These are phyloP conservation scores for Sebastes glaucus DNA, from an alignment of 2,797 vertebrate genomes.

Conservation along the genomic window DNA sequence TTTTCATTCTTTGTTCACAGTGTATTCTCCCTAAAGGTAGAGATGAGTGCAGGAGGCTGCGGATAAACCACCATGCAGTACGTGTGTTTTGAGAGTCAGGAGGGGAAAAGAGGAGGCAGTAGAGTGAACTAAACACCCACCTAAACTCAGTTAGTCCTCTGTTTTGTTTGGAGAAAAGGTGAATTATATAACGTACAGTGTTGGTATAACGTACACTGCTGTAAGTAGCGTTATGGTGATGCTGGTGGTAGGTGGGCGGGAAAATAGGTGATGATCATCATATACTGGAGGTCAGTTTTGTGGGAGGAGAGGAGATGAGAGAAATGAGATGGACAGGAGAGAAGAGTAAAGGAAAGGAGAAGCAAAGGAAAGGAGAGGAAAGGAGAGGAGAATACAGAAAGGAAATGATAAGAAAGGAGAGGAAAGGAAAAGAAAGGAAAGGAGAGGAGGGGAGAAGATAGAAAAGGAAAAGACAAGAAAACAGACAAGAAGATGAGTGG, in stretches of 20 bases:
- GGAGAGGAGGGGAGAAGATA: accelerated
- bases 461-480: not conserved
- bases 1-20: conserved; percentile 21
- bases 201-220: not conserved
- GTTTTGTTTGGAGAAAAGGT: not conserved
- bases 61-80: not conserved
- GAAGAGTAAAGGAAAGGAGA: not conserved
- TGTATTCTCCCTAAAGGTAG: conserved; percentile 33
- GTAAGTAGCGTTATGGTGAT: not conserved
- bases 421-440: too few species aligned
- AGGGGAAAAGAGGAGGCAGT: not conserved
- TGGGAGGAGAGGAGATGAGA: not conserved
- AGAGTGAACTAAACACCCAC: conserved; percentile 3
- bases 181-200: not conserved
- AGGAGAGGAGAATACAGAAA: too few species aligned
- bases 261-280: not conserved
- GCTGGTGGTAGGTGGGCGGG: not conserved
- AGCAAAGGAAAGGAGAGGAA: not conserved
- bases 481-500: not conserved
- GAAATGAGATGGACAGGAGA: not conserved
- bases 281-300: not conserved
- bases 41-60: conserved; percentile 7
- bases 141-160: not conserved
- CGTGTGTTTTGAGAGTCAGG: conserved; percentile 8
- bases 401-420: too few species aligned